Conservation (phyloP, 1,140 invertebrate genomes). For the Diachasma alloeum region DNA sequence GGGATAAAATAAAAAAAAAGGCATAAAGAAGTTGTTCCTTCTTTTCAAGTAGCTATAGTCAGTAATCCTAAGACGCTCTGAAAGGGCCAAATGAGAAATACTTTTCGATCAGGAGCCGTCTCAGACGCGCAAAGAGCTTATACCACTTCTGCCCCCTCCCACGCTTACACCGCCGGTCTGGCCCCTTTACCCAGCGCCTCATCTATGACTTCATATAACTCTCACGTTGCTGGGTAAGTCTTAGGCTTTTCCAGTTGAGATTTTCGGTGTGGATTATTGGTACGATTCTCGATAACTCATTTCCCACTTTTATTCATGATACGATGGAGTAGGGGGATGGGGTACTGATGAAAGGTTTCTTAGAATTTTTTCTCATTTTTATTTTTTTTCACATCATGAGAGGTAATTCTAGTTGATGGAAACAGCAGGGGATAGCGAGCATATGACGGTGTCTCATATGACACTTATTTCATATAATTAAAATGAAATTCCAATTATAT, state of each 20-base stretch:
- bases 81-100: conserved; percentile 62
- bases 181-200: background rate
- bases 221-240: conserved; percentile 15
- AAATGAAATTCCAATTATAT: too few relatives aligned
- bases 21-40: conserved; percentile 39
- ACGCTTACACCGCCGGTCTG: background rate
- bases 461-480: too few relatives aligned
- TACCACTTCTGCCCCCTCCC: background rate
- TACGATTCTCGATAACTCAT: conserved; percentile 10
- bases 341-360: too few relatives aligned
- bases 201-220: conserved; percentile 25
- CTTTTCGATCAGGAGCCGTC: conserved; percentile 50
- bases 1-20: conserved; percentile 38
- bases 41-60: conserved; percentile 26
- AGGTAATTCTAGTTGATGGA: too few relatives aligned
- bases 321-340: background rate
- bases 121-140: conserved; percentile 18
- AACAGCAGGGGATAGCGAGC: too few relatives aligned
- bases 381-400: too few relatives aligned
- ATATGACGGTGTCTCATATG: too few relatives aligned
- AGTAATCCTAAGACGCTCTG: conserved; percentile 53
- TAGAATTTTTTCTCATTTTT: too few relatives aligned
- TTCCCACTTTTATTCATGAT: background rate
- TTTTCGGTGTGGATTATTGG: conserved; percentile 23
- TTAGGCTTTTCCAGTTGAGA: conserved; percentile 20